Conservation (phyloP, 2,888 invertebrate species). For the Ectropis crepuscularia region DNA sequence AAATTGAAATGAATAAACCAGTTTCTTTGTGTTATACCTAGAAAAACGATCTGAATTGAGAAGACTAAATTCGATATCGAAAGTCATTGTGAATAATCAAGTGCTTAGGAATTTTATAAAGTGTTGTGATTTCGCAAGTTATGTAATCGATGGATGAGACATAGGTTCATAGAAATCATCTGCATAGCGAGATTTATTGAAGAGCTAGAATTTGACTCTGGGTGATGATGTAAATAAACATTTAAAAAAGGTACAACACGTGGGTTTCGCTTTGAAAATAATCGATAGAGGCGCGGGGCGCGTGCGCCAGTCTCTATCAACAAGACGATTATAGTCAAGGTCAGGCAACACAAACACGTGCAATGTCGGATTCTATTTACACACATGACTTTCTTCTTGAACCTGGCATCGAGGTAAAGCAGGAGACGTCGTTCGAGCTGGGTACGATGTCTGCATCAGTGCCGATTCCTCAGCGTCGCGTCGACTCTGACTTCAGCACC, state of each 20-base stretch:
- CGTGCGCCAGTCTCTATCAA: slow-evolving; percentile 81
- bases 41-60: slow-evolving; percentile 25
- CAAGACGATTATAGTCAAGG: slow-evolving; percentile 81
- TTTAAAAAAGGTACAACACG: slow-evolving; percentile 63
- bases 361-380: slow-evolving; percentile 87
- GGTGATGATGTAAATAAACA: slow-evolving; percentile 47
- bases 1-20: slow-evolving; percentile 17
- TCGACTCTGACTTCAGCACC: slow-evolving; percentile 80
- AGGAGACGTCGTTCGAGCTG: slow-evolving; percentile 83
- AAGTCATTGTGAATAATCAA: slow-evolving; percentile 80
- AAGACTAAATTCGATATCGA: slow-evolving; percentile 57
- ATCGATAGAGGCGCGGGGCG: slow-evolving; percentile 79
- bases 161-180: slow-evolving; percentile 29
- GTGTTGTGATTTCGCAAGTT: slow-evolving; percentile 68
- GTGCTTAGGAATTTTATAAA: slow-evolving; percentile 61
- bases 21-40: slow-evolving; percentile 7
- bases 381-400: slow-evolving; percentile 87
- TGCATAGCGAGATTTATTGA: slow-evolving; percentile 4
- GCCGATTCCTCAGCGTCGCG: slow-evolving; percentile 86
- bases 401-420: slow-evolving; percentile 86
- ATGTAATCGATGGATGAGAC: slow-evolving; percentile 72
- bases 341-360: slow-evolving; percentile 81
- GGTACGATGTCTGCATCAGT: slow-evolving; percentile 85
- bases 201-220: slow-evolving; percentile 34
- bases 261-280: slow-evolving; percentile 73